A percentile compares a stretch with the other conserved stretches of the same genome.
Evolutionary conservation across 2,797 vertebrate genomes (phyloP).

Genomic region (Lagothrix lagotricha): DNA sequence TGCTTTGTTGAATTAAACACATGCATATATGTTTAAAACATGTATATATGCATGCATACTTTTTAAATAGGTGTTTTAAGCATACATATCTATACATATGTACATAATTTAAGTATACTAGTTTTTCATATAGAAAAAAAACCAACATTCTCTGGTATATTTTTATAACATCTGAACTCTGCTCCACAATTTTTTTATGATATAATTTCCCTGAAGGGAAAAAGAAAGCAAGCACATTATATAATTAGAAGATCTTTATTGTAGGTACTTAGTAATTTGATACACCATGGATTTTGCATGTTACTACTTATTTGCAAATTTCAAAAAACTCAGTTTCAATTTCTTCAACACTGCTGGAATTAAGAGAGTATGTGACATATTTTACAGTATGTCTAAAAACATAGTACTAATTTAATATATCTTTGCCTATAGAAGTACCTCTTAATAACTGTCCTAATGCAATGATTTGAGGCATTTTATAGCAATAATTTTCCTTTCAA

Average conservation of each 20-base stretch:
- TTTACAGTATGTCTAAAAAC: slow-evolving; percentile 19
- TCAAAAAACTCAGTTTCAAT: slow-evolving; percentile 7
- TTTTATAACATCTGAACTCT: slow-evolving; percentile 47
- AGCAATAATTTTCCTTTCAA: background rate
- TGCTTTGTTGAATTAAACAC: slow-evolving; percentile 29
- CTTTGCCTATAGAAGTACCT: background rate
- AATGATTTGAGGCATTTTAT: background rate
- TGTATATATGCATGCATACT: background rate
- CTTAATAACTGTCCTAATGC: background rate
- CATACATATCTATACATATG: background rate
- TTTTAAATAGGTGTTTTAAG: background rate
- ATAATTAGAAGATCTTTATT: background rate
- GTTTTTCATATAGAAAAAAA: slow-evolving; percentile 12
- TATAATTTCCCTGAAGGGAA: slow-evolving; percentile 15
- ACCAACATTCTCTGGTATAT: slow-evolving; percentile 36
- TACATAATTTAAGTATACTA: background rate
- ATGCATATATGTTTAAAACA: background rate
- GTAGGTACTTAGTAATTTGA: slow-evolving; percentile 4
- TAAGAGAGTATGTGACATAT: background rate
- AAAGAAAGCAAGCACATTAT: background rate
- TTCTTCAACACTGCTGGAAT: background rate
- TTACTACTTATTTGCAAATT: background rate
- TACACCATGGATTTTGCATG: background rate
- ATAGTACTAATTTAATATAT: background rate
- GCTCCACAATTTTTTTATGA: slow-evolving; percentile 23